Conservation (phyloP, 2,113 vertebrate genomes). For the Vireo altiloquus region DNA sequence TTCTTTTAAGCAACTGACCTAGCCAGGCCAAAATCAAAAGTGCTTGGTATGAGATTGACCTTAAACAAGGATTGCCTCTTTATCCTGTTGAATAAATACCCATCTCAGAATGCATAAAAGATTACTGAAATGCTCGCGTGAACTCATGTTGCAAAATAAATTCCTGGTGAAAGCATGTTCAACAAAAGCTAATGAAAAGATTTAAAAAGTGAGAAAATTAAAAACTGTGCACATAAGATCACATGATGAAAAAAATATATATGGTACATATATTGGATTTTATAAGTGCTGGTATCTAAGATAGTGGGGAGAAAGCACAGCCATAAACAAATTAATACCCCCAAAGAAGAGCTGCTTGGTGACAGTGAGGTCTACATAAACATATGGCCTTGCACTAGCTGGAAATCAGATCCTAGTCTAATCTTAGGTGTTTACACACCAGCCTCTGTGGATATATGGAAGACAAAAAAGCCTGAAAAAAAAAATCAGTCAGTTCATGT, state of each 20-base stretch:
- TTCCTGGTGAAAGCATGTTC: background rate
- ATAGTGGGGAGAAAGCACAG: background rate
- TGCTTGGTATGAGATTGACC: background rate
- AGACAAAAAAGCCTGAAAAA: background rate
- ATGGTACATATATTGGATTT: background rate
- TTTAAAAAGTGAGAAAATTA: background rate
- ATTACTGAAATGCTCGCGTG: background rate
- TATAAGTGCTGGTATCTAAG: background rate
- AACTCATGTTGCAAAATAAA: background rate
- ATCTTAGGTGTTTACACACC: background rate
- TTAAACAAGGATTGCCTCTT: conserved; percentile 22
- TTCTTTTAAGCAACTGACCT: background rate
- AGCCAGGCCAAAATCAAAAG: conserved; percentile 11
- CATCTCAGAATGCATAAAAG: background rate
- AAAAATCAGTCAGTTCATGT: background rate
- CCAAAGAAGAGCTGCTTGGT: background rate
- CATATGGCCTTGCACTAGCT: background rate
- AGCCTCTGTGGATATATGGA: background rate
- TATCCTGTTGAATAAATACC: conserved; percentile 24
- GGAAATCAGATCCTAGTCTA: background rate
- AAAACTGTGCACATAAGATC: background rate
- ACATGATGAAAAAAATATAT: background rate
- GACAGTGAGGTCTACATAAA: background rate
- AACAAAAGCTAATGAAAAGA: background rate
- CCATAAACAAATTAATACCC: background rate